Conservation (phyloP, 2,797 vertebrate species). For the Coilia nasus region DNA sequence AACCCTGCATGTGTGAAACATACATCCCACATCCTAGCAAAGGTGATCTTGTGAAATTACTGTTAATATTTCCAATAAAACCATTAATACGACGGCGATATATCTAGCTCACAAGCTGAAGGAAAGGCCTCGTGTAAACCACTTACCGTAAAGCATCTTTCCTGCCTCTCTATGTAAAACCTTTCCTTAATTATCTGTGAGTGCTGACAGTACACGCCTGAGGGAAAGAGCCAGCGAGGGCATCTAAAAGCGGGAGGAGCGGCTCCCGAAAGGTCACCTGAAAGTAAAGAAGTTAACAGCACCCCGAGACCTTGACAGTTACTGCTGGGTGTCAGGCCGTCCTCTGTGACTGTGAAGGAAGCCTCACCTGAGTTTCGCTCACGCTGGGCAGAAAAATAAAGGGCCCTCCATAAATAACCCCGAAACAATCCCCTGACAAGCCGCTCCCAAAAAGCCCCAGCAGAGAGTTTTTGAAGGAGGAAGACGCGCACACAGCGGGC, state of each 20-base stretch:
- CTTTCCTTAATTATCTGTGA: constrained; percentile 10
- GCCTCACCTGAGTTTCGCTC: constrained; percentile 34
- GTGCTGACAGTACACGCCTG: background rate
- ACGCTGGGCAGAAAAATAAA: constrained; percentile 28
- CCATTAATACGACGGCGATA: background rate
- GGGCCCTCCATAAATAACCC: constrained; percentile 47
- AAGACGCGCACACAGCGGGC: background rate
- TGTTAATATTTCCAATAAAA: background rate
- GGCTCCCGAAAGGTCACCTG: constrained; percentile 35
- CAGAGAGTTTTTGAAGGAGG: constrained; percentile 19
- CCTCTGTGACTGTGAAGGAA: constrained; percentile 26
- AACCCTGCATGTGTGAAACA: background rate
- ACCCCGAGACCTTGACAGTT: constrained; percentile 45
- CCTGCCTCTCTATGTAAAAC: background rate
- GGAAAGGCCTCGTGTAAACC: no score
- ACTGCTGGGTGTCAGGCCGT: constrained; percentile 53
- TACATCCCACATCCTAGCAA: background rate
- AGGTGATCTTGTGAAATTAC: background rate
- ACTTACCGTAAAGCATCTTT: no score
- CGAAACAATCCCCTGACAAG: constrained; percentile 24
- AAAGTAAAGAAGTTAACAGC: constrained; percentile 47
- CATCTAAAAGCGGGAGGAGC: background rate
- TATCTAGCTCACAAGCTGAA: background rate
- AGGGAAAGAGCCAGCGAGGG: constrained; percentile 23
- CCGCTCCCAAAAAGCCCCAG: constrained; percentile 17